phyloP scores from a whole-genome alignment of 2,888 invertebrate species.

The Limenitis camilla region DNA sequence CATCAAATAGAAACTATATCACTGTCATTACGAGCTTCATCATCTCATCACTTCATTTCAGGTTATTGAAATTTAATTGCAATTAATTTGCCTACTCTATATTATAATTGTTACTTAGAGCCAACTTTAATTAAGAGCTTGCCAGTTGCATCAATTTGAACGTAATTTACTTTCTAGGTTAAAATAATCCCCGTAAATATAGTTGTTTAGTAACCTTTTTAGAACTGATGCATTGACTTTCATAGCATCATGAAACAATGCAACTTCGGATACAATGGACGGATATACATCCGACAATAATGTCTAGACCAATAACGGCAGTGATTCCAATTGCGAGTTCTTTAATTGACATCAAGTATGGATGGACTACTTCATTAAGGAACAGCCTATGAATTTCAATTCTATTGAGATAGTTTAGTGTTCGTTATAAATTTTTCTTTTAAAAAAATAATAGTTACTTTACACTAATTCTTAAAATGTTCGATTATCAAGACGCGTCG shows the following conservation, averaged over 20 bases:
- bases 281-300: conserved; percentile 55
- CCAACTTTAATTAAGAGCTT: conserved; percentile 7
- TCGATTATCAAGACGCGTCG: too few species aligned
- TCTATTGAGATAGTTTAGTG: too few species aligned
- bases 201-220: neutral
- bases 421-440: too few species aligned
- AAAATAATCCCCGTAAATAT: neutral
- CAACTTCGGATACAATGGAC: conserved; percentile 53
- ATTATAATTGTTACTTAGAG: conserved; percentile 16
- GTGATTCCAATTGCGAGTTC: conserved; percentile 42
- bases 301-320: conserved; percentile 50
- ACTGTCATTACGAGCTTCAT: conserved; percentile 50
- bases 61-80: conserved; percentile 24
- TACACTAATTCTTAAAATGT: too few species aligned
- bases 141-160: neutral
- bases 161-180: neutral
- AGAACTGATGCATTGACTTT: conserved; percentile 39
- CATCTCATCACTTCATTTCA: conserved; percentile 41
- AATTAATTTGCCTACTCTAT: conserved; percentile 20
- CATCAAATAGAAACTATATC: conserved; percentile 51
- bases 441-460: too few species aligned
- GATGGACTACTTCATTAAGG: neutral
- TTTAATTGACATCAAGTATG: conserved; percentile 22
- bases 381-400: too few species aligned
- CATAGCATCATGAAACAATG: conserved; percentile 36